Evolutionary conservation across 2,888 invertebrate species (phyloP).

Genomic region (Lampropteryx suffumata): DNA sequence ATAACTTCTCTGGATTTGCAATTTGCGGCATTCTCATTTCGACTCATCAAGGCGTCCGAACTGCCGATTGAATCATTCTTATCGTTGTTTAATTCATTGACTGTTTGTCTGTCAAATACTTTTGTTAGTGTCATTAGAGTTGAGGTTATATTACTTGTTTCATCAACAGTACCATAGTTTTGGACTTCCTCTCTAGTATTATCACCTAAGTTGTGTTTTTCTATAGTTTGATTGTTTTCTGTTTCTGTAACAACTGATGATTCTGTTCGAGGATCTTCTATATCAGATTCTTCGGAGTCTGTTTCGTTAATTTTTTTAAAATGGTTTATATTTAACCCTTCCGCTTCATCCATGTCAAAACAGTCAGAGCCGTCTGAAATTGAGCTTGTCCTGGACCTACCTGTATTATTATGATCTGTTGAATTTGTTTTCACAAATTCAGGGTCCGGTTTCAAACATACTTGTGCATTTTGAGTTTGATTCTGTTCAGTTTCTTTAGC

Average conservation of each 20-base stretch:
- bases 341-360: neutral
- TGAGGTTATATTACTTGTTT: neutral
- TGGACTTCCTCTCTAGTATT: too few species aligned
- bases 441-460: neutral
- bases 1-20: slow-evolving; percentile 2
- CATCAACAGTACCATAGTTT: neutral
- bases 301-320: slow-evolving; percentile 1
- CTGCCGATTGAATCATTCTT: neutral
- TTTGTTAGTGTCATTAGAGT: neutral
- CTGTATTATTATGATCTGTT: neutral
- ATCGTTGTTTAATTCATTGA: neutral
- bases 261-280: neutral
- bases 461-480: neutral
- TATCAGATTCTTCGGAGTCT: slow-evolving; percentile 5
- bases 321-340: slow-evolving; percentile 6
- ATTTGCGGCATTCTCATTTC: neutral
- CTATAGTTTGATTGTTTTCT: neutral
- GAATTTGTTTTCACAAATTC: too few species aligned
- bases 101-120: neutral
- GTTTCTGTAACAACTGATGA: neutral
- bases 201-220: neutral
- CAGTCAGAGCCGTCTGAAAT: neutral
- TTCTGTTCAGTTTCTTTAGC: neutral
- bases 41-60: neutral
- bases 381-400: neutral